These are phyloP conservation scores for Peromyscus eremicus DNA, from an alignment of 2,797 vertebrate genomes.

Conservation along the genomic window DNA sequence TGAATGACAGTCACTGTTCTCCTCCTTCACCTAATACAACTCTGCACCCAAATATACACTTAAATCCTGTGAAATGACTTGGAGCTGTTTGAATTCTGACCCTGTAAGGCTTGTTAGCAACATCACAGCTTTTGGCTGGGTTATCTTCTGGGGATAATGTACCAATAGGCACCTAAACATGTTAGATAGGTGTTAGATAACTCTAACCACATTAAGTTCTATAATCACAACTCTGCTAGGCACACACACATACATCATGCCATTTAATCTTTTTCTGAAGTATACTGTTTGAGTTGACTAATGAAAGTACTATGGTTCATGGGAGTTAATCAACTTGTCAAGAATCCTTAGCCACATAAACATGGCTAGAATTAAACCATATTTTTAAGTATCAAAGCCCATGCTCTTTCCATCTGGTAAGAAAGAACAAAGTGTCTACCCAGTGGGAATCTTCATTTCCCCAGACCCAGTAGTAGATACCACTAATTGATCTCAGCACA, in stretches of 20 bases:
- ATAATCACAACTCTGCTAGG: not conserved
- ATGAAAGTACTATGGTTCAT: not conserved
- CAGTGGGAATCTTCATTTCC: not conserved
- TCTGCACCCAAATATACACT: not conserved
- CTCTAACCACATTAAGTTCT: not conserved
- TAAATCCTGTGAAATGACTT: not conserved
- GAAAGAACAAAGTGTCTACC: not conserved
- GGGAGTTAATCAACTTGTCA: not conserved
- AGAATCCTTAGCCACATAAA: not conserved
- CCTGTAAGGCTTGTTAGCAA: not conserved
- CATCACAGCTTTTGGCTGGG: not conserved
- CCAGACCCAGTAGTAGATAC: not conserved
- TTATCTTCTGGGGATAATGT: not conserved
- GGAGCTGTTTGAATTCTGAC: not conserved
- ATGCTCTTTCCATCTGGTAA: not conserved
- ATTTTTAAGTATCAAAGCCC: not conserved
- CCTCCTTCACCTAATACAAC: not conserved
- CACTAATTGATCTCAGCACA: not conserved
- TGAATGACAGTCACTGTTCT: not conserved
- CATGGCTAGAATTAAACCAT: not conserved
- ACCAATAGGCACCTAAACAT: not conserved
- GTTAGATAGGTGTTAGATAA: not conserved
- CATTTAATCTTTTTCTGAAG: conserved; percentile 10
- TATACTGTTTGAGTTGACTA: not conserved
- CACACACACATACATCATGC: not conserved